phyloP scores from a whole-genome alignment of 2,888 invertebrate genomes.

The Mimas tiliae region DNA sequence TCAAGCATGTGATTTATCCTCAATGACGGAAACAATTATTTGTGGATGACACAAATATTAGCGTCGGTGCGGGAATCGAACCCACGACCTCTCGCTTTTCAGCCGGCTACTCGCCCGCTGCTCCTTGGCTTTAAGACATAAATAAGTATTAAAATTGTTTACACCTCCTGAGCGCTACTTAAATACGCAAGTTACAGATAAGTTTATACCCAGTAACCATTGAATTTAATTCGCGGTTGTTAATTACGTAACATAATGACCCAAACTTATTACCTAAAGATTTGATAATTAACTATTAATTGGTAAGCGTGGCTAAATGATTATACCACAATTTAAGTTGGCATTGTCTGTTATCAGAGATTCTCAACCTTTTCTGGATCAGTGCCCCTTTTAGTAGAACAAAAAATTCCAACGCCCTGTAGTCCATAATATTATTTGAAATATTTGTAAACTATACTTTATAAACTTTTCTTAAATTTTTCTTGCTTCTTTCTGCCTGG shows the following conservation, averaged over 20 bases:
- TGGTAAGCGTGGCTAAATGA: slow-evolving; percentile 1
- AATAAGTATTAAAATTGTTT: slow-evolving; percentile 1
- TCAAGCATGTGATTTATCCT: too few relatives aligned
- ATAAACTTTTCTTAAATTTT: too few relatives aligned
- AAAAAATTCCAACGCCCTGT: too few relatives aligned
- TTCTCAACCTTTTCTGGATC: too few relatives aligned
- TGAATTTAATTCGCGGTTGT: slow-evolving; percentile 17
- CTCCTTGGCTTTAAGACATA: background rate
- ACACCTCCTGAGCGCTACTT: slow-evolving; percentile 1
- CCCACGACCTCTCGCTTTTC: too few relatives aligned
- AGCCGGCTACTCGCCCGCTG: too few relatives aligned
- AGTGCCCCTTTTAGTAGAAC: too few relatives aligned
- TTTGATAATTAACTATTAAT: slow-evolving; percentile 23
- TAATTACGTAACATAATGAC: slow-evolving; percentile 10
- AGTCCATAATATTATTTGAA: too few relatives aligned
- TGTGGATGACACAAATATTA: too few relatives aligned
- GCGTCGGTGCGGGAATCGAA: too few relatives aligned
- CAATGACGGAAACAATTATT: too few relatives aligned
- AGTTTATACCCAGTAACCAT: slow-evolving; percentile 13
- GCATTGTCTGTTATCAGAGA: background rate
- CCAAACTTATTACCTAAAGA: slow-evolving; percentile 6
- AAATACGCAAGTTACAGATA: slow-evolving; percentile 12
- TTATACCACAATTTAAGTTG: background rate
- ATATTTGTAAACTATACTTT: too few relatives aligned
- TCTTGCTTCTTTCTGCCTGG: background rate